Evolutionary conservation across 2,888 invertebrate species (phyloP), one percentile per base, ranked within the genome.

Genomic region (Ditula angustiorana): DNA sequence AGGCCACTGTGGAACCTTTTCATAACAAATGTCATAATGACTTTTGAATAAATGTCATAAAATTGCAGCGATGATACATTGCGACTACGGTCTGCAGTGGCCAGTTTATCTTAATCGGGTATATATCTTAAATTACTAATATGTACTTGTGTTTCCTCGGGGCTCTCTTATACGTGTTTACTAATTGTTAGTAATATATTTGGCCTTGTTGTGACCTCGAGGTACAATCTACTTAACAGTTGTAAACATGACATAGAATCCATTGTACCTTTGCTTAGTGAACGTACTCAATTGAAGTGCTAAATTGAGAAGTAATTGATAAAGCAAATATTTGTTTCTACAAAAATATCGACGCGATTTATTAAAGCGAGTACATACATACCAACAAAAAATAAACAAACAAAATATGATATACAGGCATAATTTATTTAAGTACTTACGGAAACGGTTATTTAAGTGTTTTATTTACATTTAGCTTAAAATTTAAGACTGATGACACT

Each of bases 401-500:
- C n/a, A 19, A 41, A 19, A 10, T 10, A 19, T 41, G 41, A 19
- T 19, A 41, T 41, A 19, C 19, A 13, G 13, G 33, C 23, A 24
- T 53, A 53, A 53, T 35, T 23, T 35, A 53, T 35, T 23, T 35
- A 23, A 53, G 33, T 33, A 53, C n/a, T 53, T 35, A 50, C 10
- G 21, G 53, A 53, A 47, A 23, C 11, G 13, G 44, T 16, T 44
- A 24, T 16, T 16, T 35, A 52, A 2, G 13, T 58, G 23, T 30
- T 53, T 56, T 41, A 41, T 59, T 60, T 61, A 47, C 13, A 47
- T 47, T n/a, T 57, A 64, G 70, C 71, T 74, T 76, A 76, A 75
- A 75, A 74, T 80, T 75, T 73, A 84, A 85, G 85, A 85, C 83
- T 85, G 84, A 85, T 79, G 71, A 73, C 71, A 80, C 70, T 78